Percentiles rank a stretch among this genome's conserved stretches.
These are phyloP conservation scores for Ethmia dodecea DNA, from an alignment of 2,888 invertebrate genomes.

Conservation along the genomic window DNA sequence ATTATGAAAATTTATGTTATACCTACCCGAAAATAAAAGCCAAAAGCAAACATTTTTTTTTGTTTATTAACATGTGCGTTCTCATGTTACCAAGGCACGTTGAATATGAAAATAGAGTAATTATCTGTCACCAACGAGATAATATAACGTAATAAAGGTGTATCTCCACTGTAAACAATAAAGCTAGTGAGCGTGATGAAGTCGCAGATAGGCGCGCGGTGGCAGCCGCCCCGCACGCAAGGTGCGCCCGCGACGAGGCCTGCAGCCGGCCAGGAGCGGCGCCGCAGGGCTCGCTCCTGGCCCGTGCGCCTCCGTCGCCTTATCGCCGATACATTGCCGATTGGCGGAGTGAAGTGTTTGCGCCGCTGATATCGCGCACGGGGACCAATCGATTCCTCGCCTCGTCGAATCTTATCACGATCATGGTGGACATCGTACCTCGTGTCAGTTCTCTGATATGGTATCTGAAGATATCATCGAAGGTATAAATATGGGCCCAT, in stretches of 20 bases:
- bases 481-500: constrained; percentile 76
- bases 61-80: too few relatives aligned
- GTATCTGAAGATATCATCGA: constrained; percentile 72
- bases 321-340: constrained; percentile 57
- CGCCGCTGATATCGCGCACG: constrained; percentile 53
- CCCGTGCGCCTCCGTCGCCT: constrained; percentile 21
- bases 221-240: constrained; percentile 24
- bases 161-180: constrained; percentile 64
- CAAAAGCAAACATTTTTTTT: too few relatives aligned
- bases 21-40: too few relatives aligned
- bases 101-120: constrained; percentile 30
- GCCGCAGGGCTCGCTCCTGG: constrained; percentile 4
- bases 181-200: constrained; percentile 44
- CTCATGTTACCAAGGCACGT: background rate
- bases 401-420: constrained; percentile 65
- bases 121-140: constrained; percentile 50
- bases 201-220: constrained; percentile 41
- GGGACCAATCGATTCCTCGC: constrained; percentile 70
- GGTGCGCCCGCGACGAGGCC: constrained; percentile 39
- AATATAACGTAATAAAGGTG: constrained; percentile 68
- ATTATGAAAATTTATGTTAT: too few relatives aligned
- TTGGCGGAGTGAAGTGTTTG: constrained; percentile 73
- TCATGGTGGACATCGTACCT: constrained; percentile 70
- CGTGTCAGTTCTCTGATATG: constrained; percentile 67
- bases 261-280: constrained; percentile 22